Conservation (phyloP, 53 echinoderm and acorn worm species). For the Arbacia lixula region DNA sequence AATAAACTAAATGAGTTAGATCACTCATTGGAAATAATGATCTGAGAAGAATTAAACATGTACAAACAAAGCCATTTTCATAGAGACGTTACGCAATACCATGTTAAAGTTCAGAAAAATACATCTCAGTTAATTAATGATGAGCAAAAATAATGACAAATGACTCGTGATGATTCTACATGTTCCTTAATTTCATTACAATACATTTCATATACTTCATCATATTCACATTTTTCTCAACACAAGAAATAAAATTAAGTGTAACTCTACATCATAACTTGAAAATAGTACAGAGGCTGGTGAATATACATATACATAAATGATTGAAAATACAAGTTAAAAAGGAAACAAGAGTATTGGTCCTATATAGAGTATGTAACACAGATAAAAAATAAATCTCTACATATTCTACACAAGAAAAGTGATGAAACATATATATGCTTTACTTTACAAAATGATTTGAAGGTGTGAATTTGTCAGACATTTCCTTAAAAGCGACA, state of each 20-base stretch:
- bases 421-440: neutral
- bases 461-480: no score
- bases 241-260: slow-evolving; percentile 33
- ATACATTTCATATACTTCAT: slow-evolving; percentile 18
- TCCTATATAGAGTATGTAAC: slow-evolving; percentile 34
- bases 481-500: no score
- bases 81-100: no score
- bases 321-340: slow-evolving; percentile 56
- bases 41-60: no score
- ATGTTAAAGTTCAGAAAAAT: slow-evolving; percentile 37
- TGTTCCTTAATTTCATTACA: neutral
- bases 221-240: slow-evolving; percentile 1
- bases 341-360: slow-evolving; percentile 52
- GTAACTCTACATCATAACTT: slow-evolving; percentile 55
- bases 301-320: slow-evolving; percentile 58
- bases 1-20: no score
- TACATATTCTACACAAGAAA: slow-evolving; percentile 50
- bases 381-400: slow-evolving; percentile 43
- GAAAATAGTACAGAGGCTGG: slow-evolving; percentile 45
- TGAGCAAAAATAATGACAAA: slow-evolving; percentile 12
- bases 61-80: no score
- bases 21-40: no score
- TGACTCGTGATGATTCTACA: slow-evolving; percentile 29
- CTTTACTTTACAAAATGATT: no score
- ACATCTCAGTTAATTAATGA: slow-evolving; percentile 12